Conservation (phyloP, 2,113 vertebrate species). For the Lophotis ruficrista region DNA sequence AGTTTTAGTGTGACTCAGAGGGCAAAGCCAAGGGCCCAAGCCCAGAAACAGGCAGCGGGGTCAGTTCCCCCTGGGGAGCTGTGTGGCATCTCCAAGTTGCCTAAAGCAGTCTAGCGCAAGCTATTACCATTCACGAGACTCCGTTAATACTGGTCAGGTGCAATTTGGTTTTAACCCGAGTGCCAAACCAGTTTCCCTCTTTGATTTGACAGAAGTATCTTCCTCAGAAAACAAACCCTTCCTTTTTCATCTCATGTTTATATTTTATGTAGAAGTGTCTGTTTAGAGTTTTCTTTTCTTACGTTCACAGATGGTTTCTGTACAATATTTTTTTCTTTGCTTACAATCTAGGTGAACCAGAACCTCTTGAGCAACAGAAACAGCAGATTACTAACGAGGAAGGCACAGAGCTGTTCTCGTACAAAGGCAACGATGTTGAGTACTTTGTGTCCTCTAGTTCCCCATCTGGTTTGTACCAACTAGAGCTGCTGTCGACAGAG, state of each 20-base stretch:
- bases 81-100: background rate
- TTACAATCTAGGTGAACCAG: slow-evolving; percentile 83
- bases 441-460: slow-evolving; percentile 90
- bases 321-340: background rate
- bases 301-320: background rate
- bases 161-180: background rate
- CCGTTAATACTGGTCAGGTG: rapidly evolving
- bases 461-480: slow-evolving; percentile 91
- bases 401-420: slow-evolving; percentile 89
- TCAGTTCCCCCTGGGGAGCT: background rate
- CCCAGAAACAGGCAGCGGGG: background rate
- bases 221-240: background rate
- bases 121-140: background rate
- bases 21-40: background rate
- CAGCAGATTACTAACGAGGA: slow-evolving; percentile 86
- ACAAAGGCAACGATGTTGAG: slow-evolving; percentile 97
- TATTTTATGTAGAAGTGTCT: background rate
- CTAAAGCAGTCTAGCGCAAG: background rate
- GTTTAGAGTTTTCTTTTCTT: background rate
- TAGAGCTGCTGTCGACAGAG: slow-evolving; percentile 96
- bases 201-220: background rate
- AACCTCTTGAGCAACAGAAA: slow-evolving; percentile 92
- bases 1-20: background rate
- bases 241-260: background rate
- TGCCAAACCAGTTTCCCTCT: background rate